Base-by-base conservation (phyloP, 2,113 vertebrate genomes). In the Mustelus asterias region DNA sequence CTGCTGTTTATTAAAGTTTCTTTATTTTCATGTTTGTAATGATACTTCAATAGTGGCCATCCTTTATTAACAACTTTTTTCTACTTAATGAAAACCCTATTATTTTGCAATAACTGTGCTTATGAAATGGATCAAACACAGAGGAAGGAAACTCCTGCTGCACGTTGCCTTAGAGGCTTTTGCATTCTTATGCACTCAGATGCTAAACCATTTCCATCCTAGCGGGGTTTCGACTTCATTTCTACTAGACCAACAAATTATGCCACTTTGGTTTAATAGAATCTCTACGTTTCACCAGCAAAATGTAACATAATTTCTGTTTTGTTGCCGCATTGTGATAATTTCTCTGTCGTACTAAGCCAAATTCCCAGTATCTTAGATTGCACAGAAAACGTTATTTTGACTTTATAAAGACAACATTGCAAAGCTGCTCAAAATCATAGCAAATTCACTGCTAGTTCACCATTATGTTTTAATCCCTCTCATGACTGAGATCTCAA, bases 101-200 rank as follows among this genome's bases (percentile, higher is more conserved):
- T 96, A 95, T 96, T 96, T 76, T 96, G 96, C 96, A 96, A 26
- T 97, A 96, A 96, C 0, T 60, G 96, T n/a, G 0, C 96, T 1
- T 70, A 70, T 95, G 0, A 96, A 95, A 95, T 96, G 96, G 96
- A 96, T 97, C 96, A 96, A 96, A 96, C 96, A 95, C 72, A 0
- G 33, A 96, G 96, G 94, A 96, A 96, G 97, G 96, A 96, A 96
- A 97, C 97, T 97, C 97, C 96, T 96, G 96, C 96, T 96, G 96
- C 41, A 70, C 22, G 96, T 97, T 96, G 96, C 67, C 86, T 96
- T 96, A 96, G 96, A 96, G 93, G 96, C 95, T 96, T 95, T 11
- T 8, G 13, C 93, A 93, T 96, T 96, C 44, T 4, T 96, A 90
- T 96, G 96, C 96, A 89, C 96, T 96, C 96, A 96, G 22, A 96